Evolutionary conservation across 2,797 vertebrate species (phyloP), one percentile per base, ranked within the genome.

Genomic region (Huso huso): DNA sequence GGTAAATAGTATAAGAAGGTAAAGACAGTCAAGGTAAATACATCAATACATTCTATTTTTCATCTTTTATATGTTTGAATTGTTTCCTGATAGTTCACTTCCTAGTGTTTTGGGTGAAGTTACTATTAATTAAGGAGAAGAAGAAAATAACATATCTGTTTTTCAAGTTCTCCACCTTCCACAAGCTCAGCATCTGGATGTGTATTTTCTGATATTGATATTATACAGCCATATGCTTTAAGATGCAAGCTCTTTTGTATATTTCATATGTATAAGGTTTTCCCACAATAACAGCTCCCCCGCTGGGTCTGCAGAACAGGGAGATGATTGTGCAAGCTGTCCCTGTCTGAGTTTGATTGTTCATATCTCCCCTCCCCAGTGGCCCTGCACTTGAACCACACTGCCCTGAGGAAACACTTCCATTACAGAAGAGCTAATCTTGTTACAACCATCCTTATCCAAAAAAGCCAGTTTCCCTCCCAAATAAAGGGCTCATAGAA

Each of bases 351-450:
- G 65, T 68, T 68, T 51, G 11, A 72, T 70, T 71, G 65, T 68
- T 70, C 66, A 48, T 75, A 62, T 71, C 61, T 66, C 66, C 53
- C 6, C 51, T 48, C 65, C 64, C 72, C 69, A 67, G 52, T 75
- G 68, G 74, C 66, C 66, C 23, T 48, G 59, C 58, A 62, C 66
- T 58, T 50, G 50, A 68, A 52, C 6, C 55, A n/a, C 68, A 65
- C 73, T 77, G 73, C 71, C 82, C 70, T 59, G 58, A 2, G 83
- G 83, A 70, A 79, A 78, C 72, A 74, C 73, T 37, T 71, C 79
- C 78, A 65, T 74, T 81, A 76, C 78, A 67, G 70, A 68, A 63
- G 61, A 51, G 49, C 64, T 83, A 83, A 84, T 86, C 86, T 75
- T 72, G 79, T 86, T 86, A 75, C 68, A 48, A 66, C 71, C 69